These are phyloP conservation scores for Tragelaphus scriptus DNA, from an alignment of 2,113 vertebrate genomes.

Conservation along the genomic window DNA sequence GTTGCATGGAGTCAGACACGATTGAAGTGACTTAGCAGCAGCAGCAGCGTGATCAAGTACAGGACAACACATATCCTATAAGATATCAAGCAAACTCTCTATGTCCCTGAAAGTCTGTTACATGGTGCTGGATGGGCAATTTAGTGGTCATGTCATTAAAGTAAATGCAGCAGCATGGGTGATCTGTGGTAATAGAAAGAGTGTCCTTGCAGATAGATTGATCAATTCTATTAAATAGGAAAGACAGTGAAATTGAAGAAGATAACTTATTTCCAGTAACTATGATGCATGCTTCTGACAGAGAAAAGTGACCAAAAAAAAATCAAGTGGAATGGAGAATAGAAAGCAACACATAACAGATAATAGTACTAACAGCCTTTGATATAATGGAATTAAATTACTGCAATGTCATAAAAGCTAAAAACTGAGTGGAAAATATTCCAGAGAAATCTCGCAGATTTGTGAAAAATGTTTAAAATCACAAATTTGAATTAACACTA, in stretches of 20 bases:
- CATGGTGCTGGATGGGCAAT: not conserved
- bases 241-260: not conserved
- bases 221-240: not conserved
- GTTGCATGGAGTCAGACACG: too few species aligned
- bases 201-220: not conserved
- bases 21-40: too few species aligned
- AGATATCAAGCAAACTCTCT: not conserved
- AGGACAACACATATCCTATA: not conserved
- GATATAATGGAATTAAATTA: not conserved
- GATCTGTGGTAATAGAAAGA: not conserved
- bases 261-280: not conserved
- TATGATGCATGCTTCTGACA: not conserved
- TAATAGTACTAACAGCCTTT: not conserved
- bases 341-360: not conserved
- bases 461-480: not conserved
- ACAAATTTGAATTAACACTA: not conserved
- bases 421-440: not conserved
- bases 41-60: not conserved
- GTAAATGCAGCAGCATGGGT: not conserved
- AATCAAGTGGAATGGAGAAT: not conserved
- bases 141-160: not conserved
- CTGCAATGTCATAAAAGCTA: not conserved
- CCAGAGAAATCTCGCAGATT: not conserved
- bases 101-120: not conserved
- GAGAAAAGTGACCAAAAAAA: not conserved